phyloP scores from a whole-genome alignment of 2,888 invertebrate genomes.

The Folsomia candida region DNA sequence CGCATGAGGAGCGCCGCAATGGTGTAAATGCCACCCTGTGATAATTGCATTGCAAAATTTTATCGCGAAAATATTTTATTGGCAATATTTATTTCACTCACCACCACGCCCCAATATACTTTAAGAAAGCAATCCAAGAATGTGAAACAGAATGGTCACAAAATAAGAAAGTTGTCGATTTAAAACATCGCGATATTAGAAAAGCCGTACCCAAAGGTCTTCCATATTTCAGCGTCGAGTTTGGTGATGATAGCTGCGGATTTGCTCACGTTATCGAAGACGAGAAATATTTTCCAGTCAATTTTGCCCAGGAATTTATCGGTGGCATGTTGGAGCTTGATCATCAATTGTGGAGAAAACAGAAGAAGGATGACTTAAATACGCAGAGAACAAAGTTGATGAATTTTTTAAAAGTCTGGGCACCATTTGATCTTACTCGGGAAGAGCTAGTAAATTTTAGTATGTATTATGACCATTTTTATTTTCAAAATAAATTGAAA shows the following conservation, averaged over 20 bases:
- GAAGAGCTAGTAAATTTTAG: no score
- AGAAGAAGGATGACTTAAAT: slow-evolving; percentile 70
- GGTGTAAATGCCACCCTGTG: no score
- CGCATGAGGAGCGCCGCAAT: no score
- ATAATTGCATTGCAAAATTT: no score
- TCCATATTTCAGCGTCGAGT: slow-evolving; percentile 91
- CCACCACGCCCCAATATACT: no score
- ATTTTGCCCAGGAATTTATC: slow-evolving; percentile 93
- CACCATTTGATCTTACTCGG: slow-evolving; percentile 45
- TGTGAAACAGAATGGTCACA: slow-evolving; percentile 92
- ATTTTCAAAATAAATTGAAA: no score
- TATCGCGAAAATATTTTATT: no score
- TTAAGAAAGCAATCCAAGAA: slow-evolving; percentile 92
- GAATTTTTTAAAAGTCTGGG: slow-evolving; percentile 69
- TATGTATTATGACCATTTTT: no score
- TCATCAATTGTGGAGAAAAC: slow-evolving; percentile 80
- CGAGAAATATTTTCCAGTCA: slow-evolving; percentile 75
- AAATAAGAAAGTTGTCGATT: slow-evolving; percentile 84
- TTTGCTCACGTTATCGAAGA: slow-evolving; percentile 98
- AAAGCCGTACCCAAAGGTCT: slow-evolving; percentile 85
- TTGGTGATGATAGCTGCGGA: slow-evolving; percentile 79
- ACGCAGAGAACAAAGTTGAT: slow-evolving; percentile 73
- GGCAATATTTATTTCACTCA: no score
- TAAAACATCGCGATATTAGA: slow-evolving; percentile 69
- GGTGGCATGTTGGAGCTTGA: slow-evolving; percentile 92